Evolutionary conservation across 2,888 invertebrate species (phyloP), one percentile per base, ranked within the genome.

Genomic region (Thecophora atra): DNA sequence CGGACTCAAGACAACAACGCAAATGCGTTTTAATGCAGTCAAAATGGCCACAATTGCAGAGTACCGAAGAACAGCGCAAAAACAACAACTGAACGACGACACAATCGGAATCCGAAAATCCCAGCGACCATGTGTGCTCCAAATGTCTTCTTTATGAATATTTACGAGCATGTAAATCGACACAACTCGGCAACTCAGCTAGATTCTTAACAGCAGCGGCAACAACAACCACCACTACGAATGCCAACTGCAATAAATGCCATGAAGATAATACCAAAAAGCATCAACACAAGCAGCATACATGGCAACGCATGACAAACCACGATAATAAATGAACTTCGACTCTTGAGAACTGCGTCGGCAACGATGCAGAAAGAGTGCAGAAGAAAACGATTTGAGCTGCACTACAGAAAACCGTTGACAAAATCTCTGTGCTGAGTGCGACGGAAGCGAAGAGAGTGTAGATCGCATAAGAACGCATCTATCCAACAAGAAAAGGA

Each of bases 261-360:
- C 54, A 65, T 69, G 64, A 63, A 73, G 73, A 73, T 73, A 73
- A 73, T 73, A 71, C 73, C 71, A 67, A 67, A 67, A 66, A 54
- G 56, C 24, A 42, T 26, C 54, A 62, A 30, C 60, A 62, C n/a
- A 30, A 74, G 68, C 70, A 70, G 67, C 52, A 64, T 51, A 69
- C 69, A 72, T 72, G 70, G 73, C 71, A 68, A 72, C 71, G 73
- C 75, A 75, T 74, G 73, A 71, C 70, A 70, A 75, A 71, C 70
- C 54, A 74, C 74, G 75, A 75, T 75, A 75, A 73, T 75, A 75
- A 75, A 74, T 75, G 73, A 75, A 75, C 75, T 75, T 75, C 74
- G 75, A 75, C 75, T 72, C 72, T 70, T 52, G 62, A 62, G 42
- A 28, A 42, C 42, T 52, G 24, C 60, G 42, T 54, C 66, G 28